phyloP scores from a whole-genome alignment of 2,797 vertebrate genomes.

The Distichodus sexfasciatus region DNA sequence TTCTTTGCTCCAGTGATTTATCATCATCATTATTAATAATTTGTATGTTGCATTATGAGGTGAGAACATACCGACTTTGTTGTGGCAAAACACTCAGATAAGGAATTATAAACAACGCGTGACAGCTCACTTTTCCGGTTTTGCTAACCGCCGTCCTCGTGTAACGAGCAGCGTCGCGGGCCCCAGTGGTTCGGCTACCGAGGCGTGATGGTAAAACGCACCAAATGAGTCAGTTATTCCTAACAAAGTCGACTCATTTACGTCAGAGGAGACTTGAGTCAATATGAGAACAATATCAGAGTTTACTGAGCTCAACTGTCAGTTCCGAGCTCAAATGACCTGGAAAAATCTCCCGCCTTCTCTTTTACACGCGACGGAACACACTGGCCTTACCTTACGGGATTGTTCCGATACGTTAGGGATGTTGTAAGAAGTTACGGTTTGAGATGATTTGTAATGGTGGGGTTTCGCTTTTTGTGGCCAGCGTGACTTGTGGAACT shows the following conservation, averaged over 20 bases:
- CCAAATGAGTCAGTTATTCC: constrained; percentile 1
- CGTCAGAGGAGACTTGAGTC: not conserved
- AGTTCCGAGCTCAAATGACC: not conserved
- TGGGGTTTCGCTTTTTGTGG: not conserved
- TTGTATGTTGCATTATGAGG: not conserved
- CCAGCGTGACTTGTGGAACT: constrained; percentile 46
- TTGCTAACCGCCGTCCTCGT: constrained; percentile 1
- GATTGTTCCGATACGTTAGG: not conserved
- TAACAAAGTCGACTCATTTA: not conserved
- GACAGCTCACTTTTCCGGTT: constrained; percentile 34
- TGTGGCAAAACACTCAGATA: not conserved
- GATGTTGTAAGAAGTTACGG: too few relatives aligned
- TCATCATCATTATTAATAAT: not conserved
- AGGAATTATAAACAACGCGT: constrained; percentile 17
- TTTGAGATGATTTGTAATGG: not conserved
- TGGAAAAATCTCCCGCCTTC: constrained; percentile 10
- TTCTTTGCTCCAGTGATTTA: not conserved
- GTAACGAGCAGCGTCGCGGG: not conserved
- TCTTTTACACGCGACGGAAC: not conserved
- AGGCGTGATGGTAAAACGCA: not conserved
- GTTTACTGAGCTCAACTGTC: not conserved
- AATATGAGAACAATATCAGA: not conserved
- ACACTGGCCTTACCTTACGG: not conserved
- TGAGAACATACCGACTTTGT: not conserved
- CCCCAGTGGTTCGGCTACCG: not conserved